A percentile compares a stretch with the other conserved stretches of the same genome.
Evolutionary conservation across 1,140 invertebrate species (phyloP).

Genomic region (Kradibia gibbosae): DNA sequence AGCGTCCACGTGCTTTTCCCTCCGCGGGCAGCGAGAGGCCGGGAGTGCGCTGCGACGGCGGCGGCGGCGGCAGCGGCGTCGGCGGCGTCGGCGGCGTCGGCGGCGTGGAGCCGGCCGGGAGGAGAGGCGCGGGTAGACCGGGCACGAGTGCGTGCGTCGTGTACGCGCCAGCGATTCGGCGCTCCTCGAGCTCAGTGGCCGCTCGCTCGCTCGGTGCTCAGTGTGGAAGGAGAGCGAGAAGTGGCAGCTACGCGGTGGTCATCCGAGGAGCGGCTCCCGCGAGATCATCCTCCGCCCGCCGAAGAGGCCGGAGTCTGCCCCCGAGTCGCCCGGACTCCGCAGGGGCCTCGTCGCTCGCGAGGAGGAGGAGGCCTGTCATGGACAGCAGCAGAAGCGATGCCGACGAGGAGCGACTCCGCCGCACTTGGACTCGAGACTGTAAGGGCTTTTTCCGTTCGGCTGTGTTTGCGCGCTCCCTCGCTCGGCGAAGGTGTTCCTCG

Average conservation of each 20-base stretch:
- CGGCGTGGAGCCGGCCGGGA: not conserved
- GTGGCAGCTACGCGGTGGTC: slow-evolving; percentile 69
- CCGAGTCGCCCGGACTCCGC: not conserved
- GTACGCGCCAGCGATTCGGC: not conserved
- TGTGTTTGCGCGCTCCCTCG: too few relatives aligned
- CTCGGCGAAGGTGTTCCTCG: not conserved
- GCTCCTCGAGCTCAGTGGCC: not conserved
- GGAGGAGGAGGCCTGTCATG: not conserved
- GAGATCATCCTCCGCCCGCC: not conserved
- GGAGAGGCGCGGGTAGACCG: slow-evolving; percentile 1
- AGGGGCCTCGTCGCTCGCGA: not conserved
- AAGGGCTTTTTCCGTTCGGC: not conserved
- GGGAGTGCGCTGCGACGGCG: not conserved
- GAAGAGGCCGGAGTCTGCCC: not conserved
- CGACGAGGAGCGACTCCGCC: slow-evolving; percentile 1
- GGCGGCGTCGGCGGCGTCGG: not conserved
- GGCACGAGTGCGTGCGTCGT: not conserved
- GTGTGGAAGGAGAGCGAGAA: slow-evolving; percentile 39
- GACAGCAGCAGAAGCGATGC: not conserved
- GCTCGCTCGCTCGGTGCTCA: not conserved
- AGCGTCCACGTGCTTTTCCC: slow-evolving; percentile 18
- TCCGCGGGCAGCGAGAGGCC: not conserved
- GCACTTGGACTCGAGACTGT: slow-evolving; percentile 27
- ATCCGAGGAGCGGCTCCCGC: slow-evolving; percentile 63
- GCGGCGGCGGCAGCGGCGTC: not conserved